These are phyloP conservation scores for Liparis tanakae DNA, from an alignment of 2,797 vertebrate species.

Conservation along the genomic window DNA sequence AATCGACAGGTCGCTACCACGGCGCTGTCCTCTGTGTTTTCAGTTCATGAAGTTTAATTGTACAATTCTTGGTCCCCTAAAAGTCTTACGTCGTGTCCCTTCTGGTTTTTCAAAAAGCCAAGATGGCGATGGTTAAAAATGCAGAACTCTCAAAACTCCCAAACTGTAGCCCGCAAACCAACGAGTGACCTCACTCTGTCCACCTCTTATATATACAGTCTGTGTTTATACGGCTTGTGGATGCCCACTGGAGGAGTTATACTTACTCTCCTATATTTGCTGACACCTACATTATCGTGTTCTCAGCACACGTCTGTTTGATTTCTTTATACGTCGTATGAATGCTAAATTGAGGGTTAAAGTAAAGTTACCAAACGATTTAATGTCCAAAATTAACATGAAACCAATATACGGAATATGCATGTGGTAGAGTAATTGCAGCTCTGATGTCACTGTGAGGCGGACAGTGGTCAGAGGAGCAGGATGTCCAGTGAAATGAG, in stretches of 20 bases:
- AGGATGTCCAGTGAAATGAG: background rate
- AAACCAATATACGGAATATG: background rate
- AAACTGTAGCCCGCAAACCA: background rate
- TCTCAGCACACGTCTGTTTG: background rate
- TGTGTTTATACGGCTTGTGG: background rate
- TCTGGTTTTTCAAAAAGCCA: background rate
- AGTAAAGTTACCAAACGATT: background rate
- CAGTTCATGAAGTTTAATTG: background rate
- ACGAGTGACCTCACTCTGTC: background rate
- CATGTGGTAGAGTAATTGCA: background rate
- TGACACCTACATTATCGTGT: background rate
- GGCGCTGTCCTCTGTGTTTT: background rate
- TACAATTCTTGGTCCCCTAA: background rate
- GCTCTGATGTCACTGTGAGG: background rate
- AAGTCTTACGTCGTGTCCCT: background rate
- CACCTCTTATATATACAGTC: background rate
- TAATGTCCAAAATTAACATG: background rate
- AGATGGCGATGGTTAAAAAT: background rate
- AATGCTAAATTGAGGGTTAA: background rate
- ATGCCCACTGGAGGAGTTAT: background rate
- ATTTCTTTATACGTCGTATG: background rate
- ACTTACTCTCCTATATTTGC: background rate
- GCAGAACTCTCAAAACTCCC: background rate
- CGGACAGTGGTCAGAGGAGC: background rate
- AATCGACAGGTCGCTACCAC: background rate